A percentile compares a stretch with the other conserved stretches of the same genome.
These are phyloP conservation scores for Dryadula phaetusa DNA, from an alignment of 2,888 invertebrate species.

Conservation along the genomic window DNA sequence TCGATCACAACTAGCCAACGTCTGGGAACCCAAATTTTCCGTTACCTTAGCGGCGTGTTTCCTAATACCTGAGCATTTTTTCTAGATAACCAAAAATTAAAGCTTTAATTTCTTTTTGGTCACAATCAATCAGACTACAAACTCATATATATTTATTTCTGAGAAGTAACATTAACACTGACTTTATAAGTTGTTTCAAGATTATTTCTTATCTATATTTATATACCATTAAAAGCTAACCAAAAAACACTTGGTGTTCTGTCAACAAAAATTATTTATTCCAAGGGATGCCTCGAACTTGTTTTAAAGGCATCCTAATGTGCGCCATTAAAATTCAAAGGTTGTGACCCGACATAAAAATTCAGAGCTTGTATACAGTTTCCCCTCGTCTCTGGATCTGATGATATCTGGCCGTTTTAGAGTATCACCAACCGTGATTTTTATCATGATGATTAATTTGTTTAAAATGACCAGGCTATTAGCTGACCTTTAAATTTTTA, in stretches of 20 bases:
- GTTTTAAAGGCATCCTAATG: conserved; percentile 52
- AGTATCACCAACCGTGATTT: conserved; percentile 33
- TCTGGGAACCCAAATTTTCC: no score
- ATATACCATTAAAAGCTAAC: not conserved
- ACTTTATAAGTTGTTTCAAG: not conserved
- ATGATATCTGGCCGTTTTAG: conserved; percentile 41
- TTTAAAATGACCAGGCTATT: conserved; percentile 22
- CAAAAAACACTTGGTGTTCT: conserved; percentile 25
- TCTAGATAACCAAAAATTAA: no score
- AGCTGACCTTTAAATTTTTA: conserved; percentile 5
- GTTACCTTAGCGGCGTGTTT: no score
- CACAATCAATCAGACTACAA: no score
- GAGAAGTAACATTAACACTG: not conserved
- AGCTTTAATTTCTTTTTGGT: no score
- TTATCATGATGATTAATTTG: conserved; percentile 33
- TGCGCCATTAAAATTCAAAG: conserved; percentile 55
- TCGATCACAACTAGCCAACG: no score
- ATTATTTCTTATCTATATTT: not conserved
- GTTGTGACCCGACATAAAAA: conserved; percentile 56
- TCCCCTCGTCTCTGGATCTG: conserved; percentile 41
- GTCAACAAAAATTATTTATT: conserved; percentile 42
- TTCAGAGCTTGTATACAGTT: conserved; percentile 41
- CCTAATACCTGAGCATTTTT: no score
- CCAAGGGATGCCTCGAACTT: conserved; percentile 39
- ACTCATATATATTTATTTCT: no score